Percentiles rank a stretch among this genome's conserved stretches.
Evolutionary conservation across 1,140 invertebrate species (phyloP).

Genomic region (Popillia japonica): DNA sequence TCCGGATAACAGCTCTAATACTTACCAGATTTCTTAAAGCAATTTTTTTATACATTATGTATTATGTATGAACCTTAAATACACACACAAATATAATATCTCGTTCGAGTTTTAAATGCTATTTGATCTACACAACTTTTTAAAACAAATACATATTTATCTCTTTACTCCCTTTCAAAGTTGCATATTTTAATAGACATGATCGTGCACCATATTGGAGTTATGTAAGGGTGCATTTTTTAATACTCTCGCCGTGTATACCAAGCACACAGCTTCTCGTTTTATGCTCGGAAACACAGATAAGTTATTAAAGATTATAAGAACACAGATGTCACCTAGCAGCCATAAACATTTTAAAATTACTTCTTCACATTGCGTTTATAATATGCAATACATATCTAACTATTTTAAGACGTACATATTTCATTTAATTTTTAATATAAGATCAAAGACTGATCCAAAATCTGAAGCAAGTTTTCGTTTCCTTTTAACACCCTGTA

Average conservation of each 20-base stretch:
- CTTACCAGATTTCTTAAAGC: no score
- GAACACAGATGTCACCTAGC: constrained; percentile 7
- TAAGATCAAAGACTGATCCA: no score
- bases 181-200: constrained; percentile 31
- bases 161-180: not conserved
- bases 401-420: no score
- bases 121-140: constrained; percentile 1
- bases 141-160: not conserved
- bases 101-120: not conserved
- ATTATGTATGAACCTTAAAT: no score
- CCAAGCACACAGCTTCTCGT: not conserved
- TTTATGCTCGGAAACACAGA: constrained; percentile 5
- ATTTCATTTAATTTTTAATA: no score
- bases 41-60: no score
- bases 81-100: not conserved
- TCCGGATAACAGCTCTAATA: no score
- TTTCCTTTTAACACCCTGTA: not conserved
- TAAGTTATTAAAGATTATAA: constrained; percentile 28
- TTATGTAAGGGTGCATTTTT: constrained; percentile 19
- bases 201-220: constrained; percentile 23
- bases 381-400: no score
- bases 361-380: no score
- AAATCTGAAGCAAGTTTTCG: no score
- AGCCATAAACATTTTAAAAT: constrained; percentile 2
- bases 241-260: not conserved